Percentiles rank a stretch among this genome's conserved stretches.
These are phyloP conservation scores for Dendroctonus ponderosae DNA, from an alignment of 1,140 invertebrate genomes.

Conservation along the genomic window DNA sequence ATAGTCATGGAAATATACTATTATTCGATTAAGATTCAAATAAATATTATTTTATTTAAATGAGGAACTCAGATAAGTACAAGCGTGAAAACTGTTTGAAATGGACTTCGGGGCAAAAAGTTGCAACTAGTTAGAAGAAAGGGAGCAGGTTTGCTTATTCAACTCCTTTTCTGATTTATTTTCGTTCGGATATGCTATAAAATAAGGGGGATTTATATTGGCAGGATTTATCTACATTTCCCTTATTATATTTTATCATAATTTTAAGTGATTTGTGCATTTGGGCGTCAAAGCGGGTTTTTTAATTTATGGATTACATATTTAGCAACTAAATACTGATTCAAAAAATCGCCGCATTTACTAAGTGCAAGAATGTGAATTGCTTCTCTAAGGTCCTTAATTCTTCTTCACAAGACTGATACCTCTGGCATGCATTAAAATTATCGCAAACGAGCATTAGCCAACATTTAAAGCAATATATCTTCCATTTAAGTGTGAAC, in stretches of 20 bases:
- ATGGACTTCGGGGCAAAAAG: background rate
- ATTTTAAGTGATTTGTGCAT: background rate
- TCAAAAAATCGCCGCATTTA: too few species aligned
- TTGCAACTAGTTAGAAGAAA: constrained; percentile 1
- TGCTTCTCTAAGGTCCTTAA: too few species aligned
- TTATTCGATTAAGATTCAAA: too few species aligned
- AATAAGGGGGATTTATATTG: background rate
- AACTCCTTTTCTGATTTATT: constrained; percentile 14
- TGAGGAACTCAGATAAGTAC: too few species aligned
- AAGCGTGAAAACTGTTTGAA: too few species aligned
- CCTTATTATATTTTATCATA: constrained; percentile 1
- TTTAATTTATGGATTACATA: too few species aligned
- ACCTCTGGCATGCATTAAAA: constrained; percentile 3
- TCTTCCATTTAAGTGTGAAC: constrained; percentile 10
- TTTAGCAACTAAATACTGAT: too few species aligned
- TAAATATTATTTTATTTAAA: too few species aligned
- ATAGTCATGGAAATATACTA: too few species aligned
- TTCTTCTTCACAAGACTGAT: too few species aligned
- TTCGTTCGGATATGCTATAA: constrained; percentile 6
- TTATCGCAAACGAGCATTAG: constrained; percentile 1
- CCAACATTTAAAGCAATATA: background rate
- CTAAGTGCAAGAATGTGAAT: too few species aligned
- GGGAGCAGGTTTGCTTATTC: background rate
- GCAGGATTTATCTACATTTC: constrained; percentile 3
- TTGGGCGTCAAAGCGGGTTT: too few species aligned